Evolutionary conservation across 2,888 invertebrate genomes (phyloP).

Genomic region (Rhingia campestris): DNA sequence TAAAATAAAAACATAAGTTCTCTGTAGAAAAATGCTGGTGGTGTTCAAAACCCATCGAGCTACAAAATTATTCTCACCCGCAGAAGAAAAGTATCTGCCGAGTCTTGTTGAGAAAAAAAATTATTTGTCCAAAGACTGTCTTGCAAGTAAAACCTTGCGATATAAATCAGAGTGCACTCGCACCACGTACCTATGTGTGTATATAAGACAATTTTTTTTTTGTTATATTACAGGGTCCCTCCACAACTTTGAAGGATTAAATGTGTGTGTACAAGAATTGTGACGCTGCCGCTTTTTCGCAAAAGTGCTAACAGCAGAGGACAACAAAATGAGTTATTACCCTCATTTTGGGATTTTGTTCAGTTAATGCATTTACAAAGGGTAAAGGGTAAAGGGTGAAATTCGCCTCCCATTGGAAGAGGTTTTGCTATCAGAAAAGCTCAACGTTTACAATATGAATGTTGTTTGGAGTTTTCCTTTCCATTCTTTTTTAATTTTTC

Average conservation of each 20-base stretch:
- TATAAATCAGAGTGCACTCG: no score
- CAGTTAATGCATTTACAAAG: constrained; percentile 69
- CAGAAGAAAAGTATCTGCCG: no score
- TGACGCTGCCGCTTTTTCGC: constrained; percentile 47
- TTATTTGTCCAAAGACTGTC: no score
- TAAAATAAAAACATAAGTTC: no score
- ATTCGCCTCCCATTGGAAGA: neutral
- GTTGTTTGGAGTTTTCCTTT: constrained; percentile 12
- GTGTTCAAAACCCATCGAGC: no score
- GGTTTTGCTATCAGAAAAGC: constrained; percentile 33
- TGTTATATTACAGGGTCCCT: no score
- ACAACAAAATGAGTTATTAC: constrained; percentile 73
- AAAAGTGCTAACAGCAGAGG: constrained; percentile 59
- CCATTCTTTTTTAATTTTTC: constrained; percentile 5
- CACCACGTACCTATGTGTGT: no score
- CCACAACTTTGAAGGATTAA: constrained; percentile 49
- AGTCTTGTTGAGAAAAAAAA: no score
- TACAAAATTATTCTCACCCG: no score
- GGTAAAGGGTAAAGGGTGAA: constrained; percentile 11
- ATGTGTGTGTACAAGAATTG: constrained; percentile 49
- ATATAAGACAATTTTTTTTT: no score
- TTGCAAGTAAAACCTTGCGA: no score
- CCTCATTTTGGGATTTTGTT: constrained; percentile 69
- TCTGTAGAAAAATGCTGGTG: no score
- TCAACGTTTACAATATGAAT: constrained; percentile 62